These are phyloP conservation scores for Poeciliopsis presidionis DNA, from an alignment of 2,797 vertebrate genomes.

Conservation along the genomic window DNA sequence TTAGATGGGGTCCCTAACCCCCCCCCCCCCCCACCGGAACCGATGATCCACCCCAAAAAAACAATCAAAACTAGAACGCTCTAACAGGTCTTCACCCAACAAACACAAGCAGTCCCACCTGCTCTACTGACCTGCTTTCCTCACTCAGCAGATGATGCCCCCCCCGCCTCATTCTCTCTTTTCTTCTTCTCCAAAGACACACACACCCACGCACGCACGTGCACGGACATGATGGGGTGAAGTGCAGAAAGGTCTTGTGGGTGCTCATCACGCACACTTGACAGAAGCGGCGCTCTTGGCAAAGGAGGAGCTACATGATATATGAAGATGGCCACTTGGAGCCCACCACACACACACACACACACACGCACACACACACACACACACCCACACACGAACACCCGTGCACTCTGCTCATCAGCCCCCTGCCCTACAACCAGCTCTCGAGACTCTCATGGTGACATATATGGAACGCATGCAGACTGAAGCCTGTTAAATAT, in stretches of 20 bases:
- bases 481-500: slow-evolving; percentile 80
- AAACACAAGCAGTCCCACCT: slow-evolving; percentile 34
- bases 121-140: slow-evolving; percentile 73
- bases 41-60: neutral
- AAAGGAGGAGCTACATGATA: slow-evolving; percentile 70
- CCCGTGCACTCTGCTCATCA: slow-evolving; percentile 53
- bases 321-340: slow-evolving; percentile 75
- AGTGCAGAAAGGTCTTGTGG: slow-evolving; percentile 61
- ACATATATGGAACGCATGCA: slow-evolving; percentile 79
- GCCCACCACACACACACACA: slow-evolving; percentile 18
- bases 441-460: slow-evolving; percentile 74
- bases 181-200: slow-evolving; percentile 1
- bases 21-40: neutral
- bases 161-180: slow-evolving; percentile 16
- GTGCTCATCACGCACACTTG: slow-evolving; percentile 75
- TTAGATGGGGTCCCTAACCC: neutral
- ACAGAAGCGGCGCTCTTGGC: slow-evolving; percentile 74
- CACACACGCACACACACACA: slow-evolving; percentile 28
- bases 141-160: slow-evolving; percentile 43
- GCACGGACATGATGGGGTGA: slow-evolving; percentile 30
- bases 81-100: neutral
- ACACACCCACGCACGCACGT: neutral
- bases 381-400: slow-evolving; percentile 20
- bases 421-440: slow-evolving; percentile 69
- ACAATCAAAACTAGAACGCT: neutral